Percentiles rank a stretch among this genome's conserved stretches.
Conservation (phyloP, 2,797 vertebrate species). For the Octomys mimax region DNA sequence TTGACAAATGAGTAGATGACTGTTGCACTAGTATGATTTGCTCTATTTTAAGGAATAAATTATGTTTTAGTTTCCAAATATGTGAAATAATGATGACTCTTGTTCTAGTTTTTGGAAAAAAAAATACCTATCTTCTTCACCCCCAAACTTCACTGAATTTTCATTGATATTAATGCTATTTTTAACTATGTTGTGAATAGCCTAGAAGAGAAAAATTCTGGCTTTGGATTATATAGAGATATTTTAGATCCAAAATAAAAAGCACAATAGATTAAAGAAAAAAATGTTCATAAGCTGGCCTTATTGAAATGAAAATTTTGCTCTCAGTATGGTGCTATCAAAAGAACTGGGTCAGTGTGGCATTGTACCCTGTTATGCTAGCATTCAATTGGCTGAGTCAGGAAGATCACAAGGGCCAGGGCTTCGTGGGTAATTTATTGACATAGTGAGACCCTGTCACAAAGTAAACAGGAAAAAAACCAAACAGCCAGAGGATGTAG, state of each 20-base stretch:
- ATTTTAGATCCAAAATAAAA: constrained; percentile 37
- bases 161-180: neutral
- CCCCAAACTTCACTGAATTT: neutral
- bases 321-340: neutral
- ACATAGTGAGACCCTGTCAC: neutral
- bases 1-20: constrained; percentile 5
- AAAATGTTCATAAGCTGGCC: neutral
- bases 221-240: neutral
- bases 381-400: neutral
- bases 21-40: neutral
- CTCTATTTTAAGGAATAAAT: neutral
- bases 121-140: neutral
- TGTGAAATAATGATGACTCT: neutral
- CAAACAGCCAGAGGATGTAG: neutral
- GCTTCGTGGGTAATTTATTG: neutral
- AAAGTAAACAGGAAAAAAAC: neutral
- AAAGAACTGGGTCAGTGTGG: neutral
- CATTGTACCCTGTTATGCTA: neutral
- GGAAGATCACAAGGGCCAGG: neutral
- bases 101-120: neutral
- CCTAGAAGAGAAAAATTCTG: neutral
- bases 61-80: neutral
- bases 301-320: neutral
- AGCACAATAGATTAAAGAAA: neutral
- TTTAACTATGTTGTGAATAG: neutral